phyloP scores from a whole-genome alignment of 92 coral and sea anemone species.

The Paramuricea clavata region DNA sequence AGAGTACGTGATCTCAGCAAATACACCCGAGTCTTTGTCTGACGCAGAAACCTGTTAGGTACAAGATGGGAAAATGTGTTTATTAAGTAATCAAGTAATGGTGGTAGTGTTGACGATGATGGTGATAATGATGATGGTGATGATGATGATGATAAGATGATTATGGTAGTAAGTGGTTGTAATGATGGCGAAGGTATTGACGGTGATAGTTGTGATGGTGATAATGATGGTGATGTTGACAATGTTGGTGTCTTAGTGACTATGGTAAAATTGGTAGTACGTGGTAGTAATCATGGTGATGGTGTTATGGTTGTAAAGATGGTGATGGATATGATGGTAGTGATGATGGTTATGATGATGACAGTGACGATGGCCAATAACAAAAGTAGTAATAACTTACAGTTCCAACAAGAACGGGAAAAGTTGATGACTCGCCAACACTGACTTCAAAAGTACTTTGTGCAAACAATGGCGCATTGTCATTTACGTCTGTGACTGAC shows the following conservation, averaged over 20 bases:
- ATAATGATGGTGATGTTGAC: not conserved
- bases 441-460: not conserved
- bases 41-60: constrained; percentile 29
- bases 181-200: not conserved
- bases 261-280: too few species aligned
- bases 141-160: not conserved
- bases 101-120: not conserved
- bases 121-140: not conserved
- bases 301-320: not conserved
- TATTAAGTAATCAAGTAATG: not conserved
- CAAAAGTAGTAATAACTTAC: constrained; percentile 25
- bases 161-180: not conserved
- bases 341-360: not conserved
- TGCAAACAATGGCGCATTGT: constrained; percentile 11
- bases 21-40: constrained; percentile 31
- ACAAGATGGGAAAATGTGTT: not conserved
- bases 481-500: constrained; percentile 19
- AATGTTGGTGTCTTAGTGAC: not conserved
- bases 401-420: constrained; percentile 25
- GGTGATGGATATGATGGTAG: not conserved
- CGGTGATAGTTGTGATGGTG: not conserved
- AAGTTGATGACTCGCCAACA: constrained; percentile 5
- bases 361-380: not conserved
- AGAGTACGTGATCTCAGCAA: constrained; percentile 13
- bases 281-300: not conserved